These are phyloP conservation scores for Nettapus auritus DNA, from an alignment of 2,113 vertebrate species.

Conservation along the genomic window DNA sequence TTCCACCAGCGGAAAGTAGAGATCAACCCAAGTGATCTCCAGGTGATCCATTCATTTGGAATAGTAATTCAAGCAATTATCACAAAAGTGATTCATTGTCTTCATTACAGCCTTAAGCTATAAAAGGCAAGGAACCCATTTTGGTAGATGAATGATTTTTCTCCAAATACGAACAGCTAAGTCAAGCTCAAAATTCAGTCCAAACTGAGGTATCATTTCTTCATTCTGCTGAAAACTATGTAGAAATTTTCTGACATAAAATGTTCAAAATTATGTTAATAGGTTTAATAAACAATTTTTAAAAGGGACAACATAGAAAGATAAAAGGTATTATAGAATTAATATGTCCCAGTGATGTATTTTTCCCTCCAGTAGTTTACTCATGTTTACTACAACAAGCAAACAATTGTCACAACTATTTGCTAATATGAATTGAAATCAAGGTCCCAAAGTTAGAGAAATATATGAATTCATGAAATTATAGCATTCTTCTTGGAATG, in stretches of 20 bases:
- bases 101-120: conserved; percentile 78
- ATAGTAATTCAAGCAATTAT: conserved; percentile 81
- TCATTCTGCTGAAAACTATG: conserved; percentile 22
- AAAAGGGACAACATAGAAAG: background rate
- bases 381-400: background rate
- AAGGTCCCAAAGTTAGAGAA: background rate
- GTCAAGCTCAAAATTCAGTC: conserved; percentile 66
- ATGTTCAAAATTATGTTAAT: conserved; percentile 22
- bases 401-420: background rate
- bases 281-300: conserved; percentile 23
- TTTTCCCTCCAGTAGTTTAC: background rate
- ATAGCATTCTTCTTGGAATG: background rate
- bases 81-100: conserved; percentile 79
- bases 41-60: conserved; percentile 71
- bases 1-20: conserved; percentile 57
- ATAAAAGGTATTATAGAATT: conserved; percentile 14
- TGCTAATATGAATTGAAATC: conserved; percentile 1
- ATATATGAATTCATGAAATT: background rate
- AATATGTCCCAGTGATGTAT: background rate
- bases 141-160: conserved; percentile 74
- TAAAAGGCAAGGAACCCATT: conserved; percentile 75
- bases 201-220: background rate
- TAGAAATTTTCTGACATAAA: conserved; percentile 12
- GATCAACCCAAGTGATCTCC: conserved; percentile 76
- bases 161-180: conserved; percentile 75